Evolutionary conservation across 2,888 invertebrate genomes (phyloP).

Genomic region (Luffia ferchaultella): DNA sequence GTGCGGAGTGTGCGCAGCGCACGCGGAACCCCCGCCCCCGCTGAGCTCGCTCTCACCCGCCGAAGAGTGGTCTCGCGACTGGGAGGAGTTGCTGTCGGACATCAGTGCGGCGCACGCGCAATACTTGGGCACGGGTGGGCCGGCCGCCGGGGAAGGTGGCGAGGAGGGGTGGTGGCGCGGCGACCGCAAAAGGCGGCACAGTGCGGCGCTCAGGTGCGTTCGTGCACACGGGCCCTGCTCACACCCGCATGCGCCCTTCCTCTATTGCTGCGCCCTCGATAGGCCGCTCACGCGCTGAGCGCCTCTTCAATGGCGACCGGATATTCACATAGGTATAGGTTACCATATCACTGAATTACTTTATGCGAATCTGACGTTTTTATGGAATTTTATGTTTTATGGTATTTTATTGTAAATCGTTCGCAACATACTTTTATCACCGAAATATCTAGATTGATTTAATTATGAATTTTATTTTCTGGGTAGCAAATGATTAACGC

Average conservation of each 20-base stretch:
- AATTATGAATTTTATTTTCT: too few species aligned
- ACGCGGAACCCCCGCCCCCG: constrained; percentile 12
- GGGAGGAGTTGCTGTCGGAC: constrained; percentile 69
- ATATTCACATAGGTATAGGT: too few species aligned
- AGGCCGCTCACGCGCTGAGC: constrained; percentile 57
- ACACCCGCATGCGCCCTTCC: constrained; percentile 59
- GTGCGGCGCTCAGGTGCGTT: constrained; percentile 46
- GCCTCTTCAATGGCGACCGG: too few species aligned
- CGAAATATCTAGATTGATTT: too few species aligned
- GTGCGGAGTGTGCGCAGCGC: constrained; percentile 32
- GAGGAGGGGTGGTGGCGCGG: constrained; percentile 19
- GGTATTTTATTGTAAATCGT: too few species aligned
- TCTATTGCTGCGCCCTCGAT: constrained; percentile 53
- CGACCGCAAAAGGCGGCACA: constrained; percentile 69
- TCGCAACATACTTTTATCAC: too few species aligned
- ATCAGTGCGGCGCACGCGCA: constrained; percentile 63
- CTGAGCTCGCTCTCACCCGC: constrained; percentile 17
- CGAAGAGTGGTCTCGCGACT: constrained; percentile 66
- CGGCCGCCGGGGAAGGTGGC: constrained; percentile 20
- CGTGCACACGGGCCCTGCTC: constrained; percentile 25
- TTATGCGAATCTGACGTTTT: too few species aligned
- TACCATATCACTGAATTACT: too few species aligned
- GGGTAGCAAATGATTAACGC: too few species aligned
- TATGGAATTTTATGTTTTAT: constrained; percentile 15
- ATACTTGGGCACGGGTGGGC: constrained; percentile 38